Evolutionary conservation across 2,113 vertebrate genomes (phyloP).

Genomic region (Loxodonta africana): DNA sequence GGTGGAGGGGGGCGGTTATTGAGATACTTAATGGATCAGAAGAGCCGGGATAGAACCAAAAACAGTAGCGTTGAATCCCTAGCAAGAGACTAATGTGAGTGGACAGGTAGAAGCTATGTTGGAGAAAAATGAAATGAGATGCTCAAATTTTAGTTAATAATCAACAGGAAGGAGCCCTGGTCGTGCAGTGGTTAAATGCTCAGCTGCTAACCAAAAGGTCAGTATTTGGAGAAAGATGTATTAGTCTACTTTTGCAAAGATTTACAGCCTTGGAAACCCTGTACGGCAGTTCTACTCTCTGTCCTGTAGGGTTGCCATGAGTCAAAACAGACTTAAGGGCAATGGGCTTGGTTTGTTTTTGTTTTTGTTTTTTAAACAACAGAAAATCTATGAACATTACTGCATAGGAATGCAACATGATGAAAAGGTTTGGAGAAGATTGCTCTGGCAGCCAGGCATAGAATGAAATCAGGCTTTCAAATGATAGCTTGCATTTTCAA

Average conservation of each 20-base stretch:
- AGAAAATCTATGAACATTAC: neutral
- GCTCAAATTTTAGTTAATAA: neutral
- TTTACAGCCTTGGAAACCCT: neutral
- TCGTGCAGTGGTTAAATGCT: neutral
- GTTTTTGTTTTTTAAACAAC: neutral
- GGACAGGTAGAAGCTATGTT: neutral
- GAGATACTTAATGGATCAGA: neutral
- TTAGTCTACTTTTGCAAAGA: neutral
- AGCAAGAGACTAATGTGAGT: neutral
- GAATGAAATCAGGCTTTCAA: slow-evolving; percentile 1
- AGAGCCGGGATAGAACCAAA: neutral
- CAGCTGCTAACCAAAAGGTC: neutral
- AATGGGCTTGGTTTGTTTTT: neutral
- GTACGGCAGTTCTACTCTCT: neutral
- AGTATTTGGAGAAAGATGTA: neutral
- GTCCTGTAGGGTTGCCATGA: neutral
- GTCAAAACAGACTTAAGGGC: neutral
- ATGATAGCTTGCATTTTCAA: neutral
- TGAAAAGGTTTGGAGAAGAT: neutral
- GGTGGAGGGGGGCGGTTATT: neutral
- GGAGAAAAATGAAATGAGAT: neutral
- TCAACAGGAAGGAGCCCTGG: neutral
- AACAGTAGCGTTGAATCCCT: neutral
- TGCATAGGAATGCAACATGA: neutral
- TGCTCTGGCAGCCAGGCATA: neutral